Percentiles rank a stretch among this genome's conserved stretches.
These are phyloP conservation scores for Bos indicus DNA, from an alignment of 2,113 vertebrate species.

Conservation along the genomic window DNA sequence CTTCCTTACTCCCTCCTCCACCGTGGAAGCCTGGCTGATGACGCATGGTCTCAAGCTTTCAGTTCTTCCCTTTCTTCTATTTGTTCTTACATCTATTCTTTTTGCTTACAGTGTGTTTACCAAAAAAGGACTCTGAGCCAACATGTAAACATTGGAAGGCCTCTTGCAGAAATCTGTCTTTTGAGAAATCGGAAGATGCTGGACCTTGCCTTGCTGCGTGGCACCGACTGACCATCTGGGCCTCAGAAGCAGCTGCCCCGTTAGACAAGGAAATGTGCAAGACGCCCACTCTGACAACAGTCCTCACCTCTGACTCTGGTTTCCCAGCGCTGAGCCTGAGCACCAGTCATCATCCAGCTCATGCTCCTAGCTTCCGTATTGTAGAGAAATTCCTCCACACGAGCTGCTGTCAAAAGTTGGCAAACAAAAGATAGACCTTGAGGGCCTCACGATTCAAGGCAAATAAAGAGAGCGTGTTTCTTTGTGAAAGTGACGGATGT, in stretches of 20 bases:
- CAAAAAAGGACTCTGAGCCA: neutral
- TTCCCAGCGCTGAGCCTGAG: fast-evolving
- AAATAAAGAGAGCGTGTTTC: neutral
- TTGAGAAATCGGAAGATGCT: neutral
- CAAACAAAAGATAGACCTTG: neutral
- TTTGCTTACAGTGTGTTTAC: neutral
- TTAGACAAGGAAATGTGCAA: fast-evolving
- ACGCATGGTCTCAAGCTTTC: neutral
- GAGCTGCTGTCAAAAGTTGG: neutral
- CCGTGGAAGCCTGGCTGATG: fast-evolving
- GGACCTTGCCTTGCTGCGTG: neutral
- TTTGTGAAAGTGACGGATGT: neutral
- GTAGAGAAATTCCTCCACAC: neutral
- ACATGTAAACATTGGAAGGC: neutral
- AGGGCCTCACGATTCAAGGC: neutral
- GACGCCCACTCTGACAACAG: fast-evolving
- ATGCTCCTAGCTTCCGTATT: fast-evolving
- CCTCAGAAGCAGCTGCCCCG: neutral
- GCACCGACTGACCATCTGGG: fast-evolving
- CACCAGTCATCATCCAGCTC: fast-evolving
- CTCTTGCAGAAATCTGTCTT: neutral
- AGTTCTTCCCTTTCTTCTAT: neutral
- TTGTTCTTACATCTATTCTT: neutral
- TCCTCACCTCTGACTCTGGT: fast-evolving
- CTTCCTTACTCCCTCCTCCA: neutral